These are phyloP conservation scores for Bombus pascuorum DNA, from an alignment of 1,140 invertebrate genomes.

Conservation along the genomic window DNA sequence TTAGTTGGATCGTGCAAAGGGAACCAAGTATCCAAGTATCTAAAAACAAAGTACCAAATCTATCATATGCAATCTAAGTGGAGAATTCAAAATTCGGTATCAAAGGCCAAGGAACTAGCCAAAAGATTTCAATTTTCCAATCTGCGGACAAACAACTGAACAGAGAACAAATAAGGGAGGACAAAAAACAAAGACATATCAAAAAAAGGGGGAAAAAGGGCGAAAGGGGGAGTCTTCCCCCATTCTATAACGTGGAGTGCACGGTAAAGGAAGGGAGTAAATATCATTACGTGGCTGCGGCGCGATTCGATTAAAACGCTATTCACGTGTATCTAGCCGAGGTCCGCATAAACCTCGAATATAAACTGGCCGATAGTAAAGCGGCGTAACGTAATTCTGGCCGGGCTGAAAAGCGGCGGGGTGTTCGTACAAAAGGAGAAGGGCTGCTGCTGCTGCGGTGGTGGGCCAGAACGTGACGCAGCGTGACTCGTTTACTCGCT, in stretches of 20 bases:
- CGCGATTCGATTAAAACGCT: conserved; percentile 49
- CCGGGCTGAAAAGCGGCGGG: conserved; percentile 53
- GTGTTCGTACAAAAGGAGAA: conserved; percentile 60
- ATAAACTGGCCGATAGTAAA: conserved; percentile 54
- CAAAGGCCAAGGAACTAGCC: background rate
- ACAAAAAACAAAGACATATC: background rate
- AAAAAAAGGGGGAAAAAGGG: background rate
- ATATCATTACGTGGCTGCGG: conserved; percentile 29
- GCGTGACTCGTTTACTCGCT: conserved; percentile 77
- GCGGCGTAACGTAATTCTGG: conserved; percentile 66
- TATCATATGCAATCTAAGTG: background rate
- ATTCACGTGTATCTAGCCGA: conserved; percentile 36
- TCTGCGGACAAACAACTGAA: background rate
- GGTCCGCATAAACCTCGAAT: conserved; percentile 48
- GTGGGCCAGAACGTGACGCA: conserved; percentile 73
- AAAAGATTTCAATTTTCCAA: background rate
- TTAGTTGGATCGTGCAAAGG: too few relatives aligned
- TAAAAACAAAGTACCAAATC: too few relatives aligned
- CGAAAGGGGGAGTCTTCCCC: background rate
- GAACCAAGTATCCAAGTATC: background rate
- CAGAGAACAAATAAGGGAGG: background rate
- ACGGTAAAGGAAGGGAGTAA: conserved; percentile 23
- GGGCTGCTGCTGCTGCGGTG: conserved; percentile 52
- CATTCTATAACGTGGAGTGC: background rate
- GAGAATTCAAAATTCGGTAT: background rate